Evolutionary conservation across 2,797 vertebrate species (phyloP).

Genomic region (Dermochelys coriacea): DNA sequence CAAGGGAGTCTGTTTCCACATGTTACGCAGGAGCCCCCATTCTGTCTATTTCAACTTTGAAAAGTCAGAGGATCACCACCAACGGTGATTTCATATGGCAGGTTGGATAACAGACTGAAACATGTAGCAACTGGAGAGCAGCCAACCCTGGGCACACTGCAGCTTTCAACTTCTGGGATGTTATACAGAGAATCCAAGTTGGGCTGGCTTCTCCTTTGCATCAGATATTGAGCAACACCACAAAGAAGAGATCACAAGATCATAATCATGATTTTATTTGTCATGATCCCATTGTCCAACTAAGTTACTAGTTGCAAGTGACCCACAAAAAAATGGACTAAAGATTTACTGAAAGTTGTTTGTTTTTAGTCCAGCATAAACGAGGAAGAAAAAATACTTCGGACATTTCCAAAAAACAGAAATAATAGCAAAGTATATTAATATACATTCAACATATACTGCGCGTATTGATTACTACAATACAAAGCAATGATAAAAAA

Average conservation of each 20-base stretch:
- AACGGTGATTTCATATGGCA: neutral
- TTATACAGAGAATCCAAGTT: no score
- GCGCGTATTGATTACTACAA: conserved; percentile 81
- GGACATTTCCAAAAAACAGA: conserved; percentile 84
- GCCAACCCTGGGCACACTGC: neutral
- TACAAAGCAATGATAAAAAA: conserved; percentile 82
- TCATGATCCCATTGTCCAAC: conserved; percentile 77
- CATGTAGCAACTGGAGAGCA: neutral
- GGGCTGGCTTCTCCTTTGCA: neutral
- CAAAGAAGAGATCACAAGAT: conserved; percentile 57
- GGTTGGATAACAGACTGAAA: neutral
- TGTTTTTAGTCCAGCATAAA: conserved; percentile 90
- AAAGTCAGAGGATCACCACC: neutral
- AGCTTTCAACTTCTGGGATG: neutral
- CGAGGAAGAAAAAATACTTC: conserved; percentile 83
- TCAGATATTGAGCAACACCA: conserved; percentile 7
- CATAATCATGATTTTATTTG: conserved; percentile 77
- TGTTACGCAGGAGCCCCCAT: no score
- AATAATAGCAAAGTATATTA: conserved; percentile 83
- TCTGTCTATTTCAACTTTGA: neutral
- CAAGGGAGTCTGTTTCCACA: neutral
- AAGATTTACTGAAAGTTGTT: conserved; percentile 75
- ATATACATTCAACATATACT: conserved; percentile 87
- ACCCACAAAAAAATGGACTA: conserved; percentile 70
- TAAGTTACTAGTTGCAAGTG: conserved; percentile 76